A percentile compares a stretch with the other conserved stretches of the same genome.
These are phyloP conservation scores for Sacculina carcini DNA, from an alignment of 2,888 invertebrate species.

Conservation along the genomic window DNA sequence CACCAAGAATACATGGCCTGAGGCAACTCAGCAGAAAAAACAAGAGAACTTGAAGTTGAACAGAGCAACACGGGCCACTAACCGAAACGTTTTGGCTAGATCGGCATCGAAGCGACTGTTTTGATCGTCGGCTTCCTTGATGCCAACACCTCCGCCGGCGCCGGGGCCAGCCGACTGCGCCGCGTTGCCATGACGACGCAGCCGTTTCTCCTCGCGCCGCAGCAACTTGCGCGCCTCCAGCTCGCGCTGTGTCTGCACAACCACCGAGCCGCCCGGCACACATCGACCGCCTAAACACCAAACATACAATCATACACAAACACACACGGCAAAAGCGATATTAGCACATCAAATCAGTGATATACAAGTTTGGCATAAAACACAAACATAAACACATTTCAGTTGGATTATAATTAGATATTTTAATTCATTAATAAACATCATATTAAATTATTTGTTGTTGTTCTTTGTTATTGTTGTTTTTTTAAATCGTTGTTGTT, in stretches of 20 bases:
- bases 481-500: too few relatives aligned
- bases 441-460: too few relatives aligned
- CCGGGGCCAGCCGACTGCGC: conserved; percentile 8
- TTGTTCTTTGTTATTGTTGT: too few relatives aligned
- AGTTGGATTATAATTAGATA: too few relatives aligned
- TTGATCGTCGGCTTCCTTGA: too few relatives aligned
- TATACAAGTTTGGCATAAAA: background rate
- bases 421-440: too few relatives aligned
- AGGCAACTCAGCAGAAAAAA: too few relatives aligned
- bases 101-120: too few relatives aligned
- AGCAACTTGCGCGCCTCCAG: conserved; percentile 42
- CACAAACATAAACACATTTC: background rate
- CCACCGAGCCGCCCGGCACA: conserved; percentile 42
- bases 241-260: conserved; percentile 57
- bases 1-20: too few relatives aligned
- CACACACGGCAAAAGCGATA: background rate
- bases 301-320: background rate
- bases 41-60: too few relatives aligned
- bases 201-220: conserved; percentile 58
- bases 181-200: conserved; percentile 23
- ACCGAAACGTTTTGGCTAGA: too few relatives aligned
- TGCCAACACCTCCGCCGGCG: background rate
- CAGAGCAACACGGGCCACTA: too few relatives aligned
- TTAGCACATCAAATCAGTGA: background rate
- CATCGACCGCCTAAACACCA: conserved; percentile 4